phyloP scores from a whole-genome alignment of 2,113 vertebrate genomes.

The Eulemur macaco region DNA sequence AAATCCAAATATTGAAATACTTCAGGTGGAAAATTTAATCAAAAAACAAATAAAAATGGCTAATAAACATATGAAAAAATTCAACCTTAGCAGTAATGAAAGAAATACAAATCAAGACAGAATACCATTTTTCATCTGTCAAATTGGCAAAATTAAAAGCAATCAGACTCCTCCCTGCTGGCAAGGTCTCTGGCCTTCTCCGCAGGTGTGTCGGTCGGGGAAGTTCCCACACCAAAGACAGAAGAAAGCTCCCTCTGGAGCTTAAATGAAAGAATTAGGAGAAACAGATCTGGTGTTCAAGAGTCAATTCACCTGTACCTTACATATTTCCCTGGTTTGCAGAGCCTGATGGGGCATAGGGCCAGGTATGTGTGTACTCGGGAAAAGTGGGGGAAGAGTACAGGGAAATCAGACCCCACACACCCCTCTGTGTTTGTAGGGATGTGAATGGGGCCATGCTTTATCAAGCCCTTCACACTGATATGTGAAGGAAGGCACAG shows the following conservation, averaged over 20 bases:
- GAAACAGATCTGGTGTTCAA: background rate
- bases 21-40: background rate
- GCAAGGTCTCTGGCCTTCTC: background rate
- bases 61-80: background rate
- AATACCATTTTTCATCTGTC: background rate
- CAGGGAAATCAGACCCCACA: background rate
- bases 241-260: background rate
- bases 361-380: too few species aligned
- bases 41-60: background rate
- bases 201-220: background rate
- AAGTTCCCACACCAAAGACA: background rate
- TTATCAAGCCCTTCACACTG: background rate
- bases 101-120: slow-evolving; percentile 14
- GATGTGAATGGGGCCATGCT: background rate
- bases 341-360: background rate
- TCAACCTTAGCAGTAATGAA: background rate
- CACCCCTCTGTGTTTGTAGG: too few species aligned
- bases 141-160: background rate
- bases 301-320: background rate
- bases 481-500: background rate
- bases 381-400: background rate
- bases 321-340: background rate
- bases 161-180: background rate
- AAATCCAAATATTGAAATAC: background rate
- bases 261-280: too few species aligned